Base-by-base conservation (phyloP, 2,888 invertebrate species). In the Idaea biselata region DNA sequence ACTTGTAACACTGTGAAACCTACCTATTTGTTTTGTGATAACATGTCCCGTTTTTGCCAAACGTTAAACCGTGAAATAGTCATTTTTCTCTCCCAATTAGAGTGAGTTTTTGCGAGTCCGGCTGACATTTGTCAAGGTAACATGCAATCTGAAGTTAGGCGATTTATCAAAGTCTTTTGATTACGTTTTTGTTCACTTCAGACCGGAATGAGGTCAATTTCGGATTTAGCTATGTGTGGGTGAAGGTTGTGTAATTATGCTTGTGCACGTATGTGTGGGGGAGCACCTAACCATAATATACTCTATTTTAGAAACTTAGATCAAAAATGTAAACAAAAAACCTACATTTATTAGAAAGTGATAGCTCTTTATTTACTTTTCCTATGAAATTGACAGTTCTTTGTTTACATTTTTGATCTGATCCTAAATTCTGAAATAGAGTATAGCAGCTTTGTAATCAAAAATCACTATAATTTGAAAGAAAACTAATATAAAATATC, bases 111-210 rank as follows among this genome's bases (percentile, higher is more conserved):
- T 63, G 58, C 63, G 61, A 66, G 59, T 63, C 61, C 58, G 61
- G 61, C 56, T 56, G 16, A 17, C 56, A 56, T 56, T 56, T 56
- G 56, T 56, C 56, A 56, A 16, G 18, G 56, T 67, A 69, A 44
- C 44, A 44, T 44, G 44, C 68, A 70, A 68, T 65, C 66, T 68
- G 65, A 71, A 71, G 70, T 71, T 68, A 53, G 61, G 63, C 68
- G 60, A 70, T 71, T 71, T 71, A 68, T 71, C 70, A 70, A 65
- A 65, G 55, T 63, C 61, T 70, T 67, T 70, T 71, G 70, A 70
- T 71, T 70, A 67, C 63, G 63, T 71, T 71, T 69, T 68, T 65
- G 68, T 68, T 44, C 8, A 44, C 44, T 44, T 44, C 44, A 44
- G 44, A 44, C 14, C 44, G 44, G 44, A 44, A 44, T 11, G 11